Base-by-base conservation (phyloP, 2,888 invertebrate species). In the Hirtodrosophila duncani region DNA sequence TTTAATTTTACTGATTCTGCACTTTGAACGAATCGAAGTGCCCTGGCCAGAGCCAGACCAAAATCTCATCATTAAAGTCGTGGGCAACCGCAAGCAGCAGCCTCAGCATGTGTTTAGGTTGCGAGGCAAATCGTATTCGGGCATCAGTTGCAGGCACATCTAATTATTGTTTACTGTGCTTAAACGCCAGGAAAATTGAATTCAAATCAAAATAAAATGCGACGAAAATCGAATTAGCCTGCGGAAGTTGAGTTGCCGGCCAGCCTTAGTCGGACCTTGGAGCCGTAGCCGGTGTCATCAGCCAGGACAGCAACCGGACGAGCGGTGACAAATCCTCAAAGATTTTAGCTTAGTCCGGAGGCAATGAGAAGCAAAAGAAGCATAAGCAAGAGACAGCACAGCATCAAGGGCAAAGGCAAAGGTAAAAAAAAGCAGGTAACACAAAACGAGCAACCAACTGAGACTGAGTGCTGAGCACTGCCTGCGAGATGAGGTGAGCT, bases 151-250 rank as follows among this genome's bases (percentile, higher is more conserved):
- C 31, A 53, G 56, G 63, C 56, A 67, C 53, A 81, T 80, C 79
- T 80, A 82, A 80, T 80, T 80, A 81, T 79, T 82, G 77, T 80
- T 82, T 82, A 70, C 72, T 57, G 59, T 77, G 70, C 77, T 67
- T 82, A 80, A 80, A 67, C 67, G 82, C 59, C 64, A 60, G 70
- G 59, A 72, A 82, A 80, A 80, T 82, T 81, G 64, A 79, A 80
- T 82, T 72, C 70, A 60, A 81, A 75, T 70, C 77, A 74, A 72
- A 65, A 44, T 57, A 72, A 59, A 79, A 79, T 64, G 62, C 63
- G 51, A 65, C 49, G 64, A 64, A 75, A 81, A 82, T 81, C 72
- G 71, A 79, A 82, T 82, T 82, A 65, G 67, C 62, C 62, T 69
- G 46, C 69, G 80, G 77, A 72, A 65, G 66, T 60, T 57, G 20